Evolutionary conservation across 2,888 invertebrate species (phyloP), one percentile per base, ranked within the genome.

Genomic region (Eubasilissa splendida): DNA sequence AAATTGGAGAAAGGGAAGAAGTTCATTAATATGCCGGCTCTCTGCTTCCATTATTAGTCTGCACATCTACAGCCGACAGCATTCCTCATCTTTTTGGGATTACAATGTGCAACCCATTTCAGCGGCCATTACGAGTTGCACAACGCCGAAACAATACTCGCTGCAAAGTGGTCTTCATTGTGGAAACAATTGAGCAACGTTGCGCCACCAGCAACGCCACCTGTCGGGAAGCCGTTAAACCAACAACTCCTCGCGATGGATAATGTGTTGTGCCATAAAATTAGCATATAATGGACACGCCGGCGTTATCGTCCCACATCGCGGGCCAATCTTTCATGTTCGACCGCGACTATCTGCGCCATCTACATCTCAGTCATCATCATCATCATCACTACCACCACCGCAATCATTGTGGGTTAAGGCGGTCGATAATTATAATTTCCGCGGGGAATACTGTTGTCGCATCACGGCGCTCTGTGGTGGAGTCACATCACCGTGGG

Each of bases 321-420:
- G 68, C 50, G 33, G 68, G 52, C 42, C 68, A 68, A 68, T 68
- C 68, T 68, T 68, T 68, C 68, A 52, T 68, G 68, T 68, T 68
- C 52, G 52, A 63, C 42, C 52, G 58, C 52, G 4, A 9, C 68
- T 52, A 66, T 65, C 65, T 3, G 11, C 65, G 65, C 33, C 65
- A 42, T 66, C 66, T n/a, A 42, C 42, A 42, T 33, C 66, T 12
- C 60, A 63, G 63, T 63, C 63, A 63, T 63, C 63, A 31, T 63
- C 63, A 68, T 68, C 68, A 9, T 50, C 68, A n/a, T n/a, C n/a
- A n/a, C n/a, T n/a, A n/a, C n/a, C n/a, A n/a, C n/a, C n/a, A 8
- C n/a, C 58, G 58, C 58, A n/a, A 8, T 58, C 22, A 22, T 22
- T 22, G 22, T 22, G 4, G 66, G 66, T 42, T 63, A 63, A 63